Evolutionary conservation across 2,888 invertebrate genomes (phyloP), one percentile per base, ranked within the genome.

Genomic region (Allygus modestus): DNA sequence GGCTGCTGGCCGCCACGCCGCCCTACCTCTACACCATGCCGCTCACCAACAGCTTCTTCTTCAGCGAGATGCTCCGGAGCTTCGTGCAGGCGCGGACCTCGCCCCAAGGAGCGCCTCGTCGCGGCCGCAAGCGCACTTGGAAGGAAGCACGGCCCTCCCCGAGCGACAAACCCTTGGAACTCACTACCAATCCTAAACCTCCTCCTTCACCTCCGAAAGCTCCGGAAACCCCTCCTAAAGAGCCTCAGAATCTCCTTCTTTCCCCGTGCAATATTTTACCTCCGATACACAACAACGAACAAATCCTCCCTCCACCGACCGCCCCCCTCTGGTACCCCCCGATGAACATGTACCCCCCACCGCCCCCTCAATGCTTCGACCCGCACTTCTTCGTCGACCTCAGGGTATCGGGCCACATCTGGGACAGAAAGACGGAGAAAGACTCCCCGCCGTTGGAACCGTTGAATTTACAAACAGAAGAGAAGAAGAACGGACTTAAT

Each of bases 311-410:
- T 0, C 83, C 84, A 0, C 65, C 83, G 1, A 51, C 82, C 15
- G 61, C 85, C 0, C 95, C 96, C 0, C 93, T 96, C 88, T 96
- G 96, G 96, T 96, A 96, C 88, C 96, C 96, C 0, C 95, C 96
- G 0, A 89, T 95, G 0, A 84, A 84, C 28, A 79, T 83, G n/a
- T 84, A 85, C 51, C 86, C 86, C 23, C 87, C 87, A 7, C 86
- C 86, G 7, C 87, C 87, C 0, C 84, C 83, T 17, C 58, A 82
- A 20, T 81, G 95, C n/a, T 95, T 96, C n/a, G 96, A 96, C 90
- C 96, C 96, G 0, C 96, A 96, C 88, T 96, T 96, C 89, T 96
- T 96, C 89, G 96, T 96, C 84, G 96, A 96, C 89, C 90, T 96
- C 5, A 93, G 96, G 86, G 96, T 96, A 0, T 96, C 96, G 0